Evolutionary conservation across 1,140 invertebrate genomes (phyloP).

Genomic region (Carcinoscorpius rotundicauda): DNA sequence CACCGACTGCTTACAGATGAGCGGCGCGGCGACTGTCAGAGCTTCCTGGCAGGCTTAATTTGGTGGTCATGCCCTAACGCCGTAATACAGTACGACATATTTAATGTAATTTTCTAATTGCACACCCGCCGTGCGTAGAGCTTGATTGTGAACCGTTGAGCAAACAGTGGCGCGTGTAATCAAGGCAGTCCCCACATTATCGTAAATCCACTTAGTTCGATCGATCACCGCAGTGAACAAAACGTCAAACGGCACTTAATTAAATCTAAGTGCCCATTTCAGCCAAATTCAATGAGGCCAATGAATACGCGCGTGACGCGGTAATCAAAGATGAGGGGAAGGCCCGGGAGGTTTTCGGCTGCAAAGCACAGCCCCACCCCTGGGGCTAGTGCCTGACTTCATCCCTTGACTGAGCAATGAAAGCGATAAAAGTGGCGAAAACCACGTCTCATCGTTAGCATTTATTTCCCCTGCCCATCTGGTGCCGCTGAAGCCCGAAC

Average conservation of each 20-base stretch:
- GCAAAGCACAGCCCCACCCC: no score
- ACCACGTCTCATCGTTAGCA: no score
- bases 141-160: conserved; percentile 20
- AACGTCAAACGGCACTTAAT: conserved; percentile 25
- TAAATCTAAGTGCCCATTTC: conserved; percentile 26
- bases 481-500: no score
- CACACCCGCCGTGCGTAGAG: conserved; percentile 10
- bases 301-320: background rate
- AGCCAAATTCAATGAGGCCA: conserved; percentile 16
- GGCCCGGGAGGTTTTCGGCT: no score
- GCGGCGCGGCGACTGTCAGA: no score
- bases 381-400: no score
- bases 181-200: conserved; percentile 20
- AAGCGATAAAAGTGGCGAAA: no score
- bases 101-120: conserved; percentile 27
- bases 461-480: no score
- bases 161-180: conserved; percentile 20
- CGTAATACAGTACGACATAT: conserved; percentile 18
- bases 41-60: no score
- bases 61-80: background rate
- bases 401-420: no score
- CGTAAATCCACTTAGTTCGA: conserved; percentile 23
- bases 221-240: conserved; percentile 12
- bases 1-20: no score
- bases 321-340: background rate